Conservation (phyloP, 2,888 invertebrate genomes). For the Hipparchia sbordonii region DNA sequence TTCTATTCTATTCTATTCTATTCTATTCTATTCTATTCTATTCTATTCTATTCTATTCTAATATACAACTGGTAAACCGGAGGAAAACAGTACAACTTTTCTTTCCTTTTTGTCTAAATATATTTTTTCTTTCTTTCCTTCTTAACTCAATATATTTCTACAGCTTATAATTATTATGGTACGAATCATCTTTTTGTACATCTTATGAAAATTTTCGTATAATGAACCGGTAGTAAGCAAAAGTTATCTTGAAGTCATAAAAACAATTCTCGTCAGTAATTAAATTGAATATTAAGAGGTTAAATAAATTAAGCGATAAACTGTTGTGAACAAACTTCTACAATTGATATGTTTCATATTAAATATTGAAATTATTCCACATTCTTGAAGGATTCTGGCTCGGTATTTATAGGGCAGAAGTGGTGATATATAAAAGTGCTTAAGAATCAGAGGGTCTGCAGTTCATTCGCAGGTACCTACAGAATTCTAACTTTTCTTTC, state of each 20-base stretch:
- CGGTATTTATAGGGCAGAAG: no score
- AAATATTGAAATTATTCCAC: slow-evolving; percentile 5
- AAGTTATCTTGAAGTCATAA: slow-evolving; percentile 36
- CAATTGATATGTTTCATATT: slow-evolving; percentile 16
- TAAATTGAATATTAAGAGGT: slow-evolving; percentile 35
- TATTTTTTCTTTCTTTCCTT: background rate
- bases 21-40: no score
- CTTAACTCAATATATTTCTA: background rate
- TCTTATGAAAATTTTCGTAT: slow-evolving; percentile 66
- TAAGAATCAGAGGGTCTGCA: no score
- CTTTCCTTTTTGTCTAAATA: slow-evolving; percentile 3
- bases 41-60: no score
- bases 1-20: no score
- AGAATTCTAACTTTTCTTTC: no score
- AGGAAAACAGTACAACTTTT: background rate
- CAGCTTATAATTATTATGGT: background rate
- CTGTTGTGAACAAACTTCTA: slow-evolving; percentile 23
- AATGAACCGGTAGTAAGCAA: slow-evolving; percentile 51
- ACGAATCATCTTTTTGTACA: slow-evolving; percentile 29
- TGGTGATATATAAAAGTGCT: no score
- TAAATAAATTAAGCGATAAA: slow-evolving; percentile 32
- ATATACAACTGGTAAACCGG: no score
- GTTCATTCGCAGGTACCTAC: no score
- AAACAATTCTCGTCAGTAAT: slow-evolving; percentile 35
- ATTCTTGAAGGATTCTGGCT: background rate